Base-by-base conservation (phyloP, 2,113 vertebrate species). In the Opisthocomus hoazin region DNA sequence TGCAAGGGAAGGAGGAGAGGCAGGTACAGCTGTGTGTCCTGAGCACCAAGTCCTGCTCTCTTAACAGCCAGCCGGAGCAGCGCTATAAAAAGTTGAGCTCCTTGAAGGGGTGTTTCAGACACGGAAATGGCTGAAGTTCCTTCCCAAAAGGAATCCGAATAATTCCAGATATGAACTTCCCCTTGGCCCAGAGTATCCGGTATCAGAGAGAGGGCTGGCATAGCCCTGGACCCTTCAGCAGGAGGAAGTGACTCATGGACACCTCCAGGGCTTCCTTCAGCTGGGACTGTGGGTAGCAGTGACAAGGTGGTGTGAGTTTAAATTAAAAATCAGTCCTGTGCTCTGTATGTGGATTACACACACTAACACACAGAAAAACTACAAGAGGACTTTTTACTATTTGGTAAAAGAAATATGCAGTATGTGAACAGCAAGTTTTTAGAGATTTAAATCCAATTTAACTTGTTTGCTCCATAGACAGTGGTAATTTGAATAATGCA, bases 371-470 rank as follows among this genome's bases (percentile, higher is more conserved):
- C 4, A 16, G 8, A 4, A 51, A 20, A 13, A 2, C 27, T 30
- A 4, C 43, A n/a, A 0, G 8, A 4, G 9, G 12, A 20, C 37
- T 48, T 34, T 6, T 1, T 8, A 1, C 8, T 32, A 1, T 6
- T 20, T n/a, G 24, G 24, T 57, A 1, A 10, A 32, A 39, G 22
- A 65, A 71, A 37, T 2, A 8, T 2, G 4, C 20, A 60, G 43
- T 10, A 5, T 14, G 9, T 30, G 34, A 76, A 14, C 11, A 73
- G 43, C 11, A 5, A 5, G 5, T 14, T 12, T 19, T 19, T 9
- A 15, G 48, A 86, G 32, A 10, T 22, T 56, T 6, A 41, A 57
- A 50, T 65, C 41, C 36, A 9, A 1, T 34, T 58, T 5, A 54
- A 19, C 36, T 13, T 19, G 2, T n/a, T 58, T 73, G 24, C 2